Evolutionary conservation across 2,797 vertebrate species (phyloP).

Genomic region (Microhierax caerulescens): DNA sequence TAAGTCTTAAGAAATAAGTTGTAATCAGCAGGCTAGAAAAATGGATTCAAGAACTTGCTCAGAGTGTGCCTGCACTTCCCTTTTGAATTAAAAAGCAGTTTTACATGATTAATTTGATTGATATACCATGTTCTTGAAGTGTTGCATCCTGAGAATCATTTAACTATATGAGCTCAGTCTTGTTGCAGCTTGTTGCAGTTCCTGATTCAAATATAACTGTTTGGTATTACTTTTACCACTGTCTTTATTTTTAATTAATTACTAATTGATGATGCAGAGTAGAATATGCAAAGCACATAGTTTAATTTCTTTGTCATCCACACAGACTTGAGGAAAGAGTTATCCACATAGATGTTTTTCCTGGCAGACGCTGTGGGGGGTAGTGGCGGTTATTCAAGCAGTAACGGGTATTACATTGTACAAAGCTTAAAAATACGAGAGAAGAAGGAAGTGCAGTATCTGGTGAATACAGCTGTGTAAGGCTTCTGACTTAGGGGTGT

Average conservation of each 20-base stretch:
- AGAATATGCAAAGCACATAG: background rate
- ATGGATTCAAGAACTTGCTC: background rate
- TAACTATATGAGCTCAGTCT: background rate
- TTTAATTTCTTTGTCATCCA: background rate
- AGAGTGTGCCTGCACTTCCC: background rate
- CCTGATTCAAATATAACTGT: background rate
- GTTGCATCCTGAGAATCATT: background rate
- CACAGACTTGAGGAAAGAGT: background rate
- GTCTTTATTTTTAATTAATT: background rate
- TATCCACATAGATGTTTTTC: background rate
- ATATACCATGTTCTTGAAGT: background rate
- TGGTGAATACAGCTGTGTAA: background rate
- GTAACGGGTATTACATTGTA: background rate
- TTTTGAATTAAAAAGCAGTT: background rate
- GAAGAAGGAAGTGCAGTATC: background rate
- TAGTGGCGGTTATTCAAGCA: background rate
- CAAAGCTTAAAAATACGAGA: background rate
- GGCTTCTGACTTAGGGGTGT: background rate
- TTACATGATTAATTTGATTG: background rate
- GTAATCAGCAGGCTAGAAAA: background rate
- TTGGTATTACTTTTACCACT: background rate
- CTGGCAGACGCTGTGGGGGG: background rate
- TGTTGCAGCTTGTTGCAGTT: background rate
- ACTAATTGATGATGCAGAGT: background rate
- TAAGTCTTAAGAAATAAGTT: background rate